Conservation (phyloP, 2,113 vertebrate species). For the Australoheros scitulus region DNA sequence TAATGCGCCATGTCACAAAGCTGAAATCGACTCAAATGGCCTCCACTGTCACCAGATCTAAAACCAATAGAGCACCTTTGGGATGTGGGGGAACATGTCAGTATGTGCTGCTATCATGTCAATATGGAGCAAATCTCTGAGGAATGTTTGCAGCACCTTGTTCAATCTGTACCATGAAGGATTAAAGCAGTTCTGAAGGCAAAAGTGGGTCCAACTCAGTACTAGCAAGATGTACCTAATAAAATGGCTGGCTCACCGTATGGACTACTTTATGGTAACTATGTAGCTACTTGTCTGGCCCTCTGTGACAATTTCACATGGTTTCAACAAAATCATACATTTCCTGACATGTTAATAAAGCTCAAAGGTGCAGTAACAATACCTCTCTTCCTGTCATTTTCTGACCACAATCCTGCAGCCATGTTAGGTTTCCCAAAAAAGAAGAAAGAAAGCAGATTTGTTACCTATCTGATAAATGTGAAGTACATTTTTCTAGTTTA, state of each 20-base stretch:
- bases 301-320: not conserved
- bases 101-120: not conserved
- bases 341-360: not conserved
- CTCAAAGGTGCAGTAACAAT: not conserved
- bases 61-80: not conserved
- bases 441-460: slow-evolving; percentile 5
- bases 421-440: not conserved
- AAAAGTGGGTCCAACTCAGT: not conserved
- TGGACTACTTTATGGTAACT: not conserved
- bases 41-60: not conserved
- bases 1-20: not conserved
- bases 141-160: not conserved
- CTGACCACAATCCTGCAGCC: slow-evolving; percentile 91
- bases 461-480: not conserved
- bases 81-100: not conserved
- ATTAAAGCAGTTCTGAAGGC: not conserved
- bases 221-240: not conserved
- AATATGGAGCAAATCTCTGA: not conserved
- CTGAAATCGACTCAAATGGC: not conserved
- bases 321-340: not conserved
- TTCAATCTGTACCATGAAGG: not conserved
- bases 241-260: not conserved
- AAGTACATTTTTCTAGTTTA: not conserved
- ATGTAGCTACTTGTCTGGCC: not conserved
- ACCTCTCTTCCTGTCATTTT: slow-evolving; percentile 94